Evolutionary conservation across 2,113 vertebrate genomes (phyloP), one percentile per base, ranked within the genome.

Genomic region (Microtus ochrogaster): DNA sequence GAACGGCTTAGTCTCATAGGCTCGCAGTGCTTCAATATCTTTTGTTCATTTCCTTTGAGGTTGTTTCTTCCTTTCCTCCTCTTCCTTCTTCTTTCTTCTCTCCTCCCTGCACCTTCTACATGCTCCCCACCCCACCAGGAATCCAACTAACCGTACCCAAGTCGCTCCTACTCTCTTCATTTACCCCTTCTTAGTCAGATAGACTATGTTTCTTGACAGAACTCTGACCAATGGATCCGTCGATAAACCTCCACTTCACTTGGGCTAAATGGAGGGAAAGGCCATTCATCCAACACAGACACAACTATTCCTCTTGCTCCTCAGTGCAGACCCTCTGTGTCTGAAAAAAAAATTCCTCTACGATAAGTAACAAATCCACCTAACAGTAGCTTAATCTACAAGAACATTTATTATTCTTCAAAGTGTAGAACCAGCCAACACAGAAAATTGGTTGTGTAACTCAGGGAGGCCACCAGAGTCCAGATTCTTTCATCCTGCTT

Each of bases 141-240:
- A n/a, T 76, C 70, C 33, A 30, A 47, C 22, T 74, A 70, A 63
- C 4, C 41, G 11, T 44, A 82, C 73, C 36, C 90, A 76, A 89
- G n/a, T 82, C 49, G 11, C 44, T 92, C 92, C 72, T n/a, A 22
- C 9, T 74, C 47, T 74, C 55, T 90, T 65, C 36, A 78, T 16
- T 52, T 63, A 55, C 61, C 44, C 14, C 1, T 91, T 93, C 74
- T 86, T 78, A 24, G 41, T 58, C 58, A 94, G 74, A 84, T 55
- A 44, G 55, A 44, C 73, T 22, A 33, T 74, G 73, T 87, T 90
- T 92, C 78, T 94, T 82, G 77, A 10, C 58, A 41, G 73, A 93
- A 44, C 16, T 19, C 76, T 78, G 30, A 36, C 44, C 88, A 47
- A 94, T 70, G 70, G 58, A 93, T 65, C 65, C 6, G 77, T 7